Evolutionary conservation across 2,113 vertebrate genomes (phyloP).

Genomic region (Laticauda laticaudata): DNA sequence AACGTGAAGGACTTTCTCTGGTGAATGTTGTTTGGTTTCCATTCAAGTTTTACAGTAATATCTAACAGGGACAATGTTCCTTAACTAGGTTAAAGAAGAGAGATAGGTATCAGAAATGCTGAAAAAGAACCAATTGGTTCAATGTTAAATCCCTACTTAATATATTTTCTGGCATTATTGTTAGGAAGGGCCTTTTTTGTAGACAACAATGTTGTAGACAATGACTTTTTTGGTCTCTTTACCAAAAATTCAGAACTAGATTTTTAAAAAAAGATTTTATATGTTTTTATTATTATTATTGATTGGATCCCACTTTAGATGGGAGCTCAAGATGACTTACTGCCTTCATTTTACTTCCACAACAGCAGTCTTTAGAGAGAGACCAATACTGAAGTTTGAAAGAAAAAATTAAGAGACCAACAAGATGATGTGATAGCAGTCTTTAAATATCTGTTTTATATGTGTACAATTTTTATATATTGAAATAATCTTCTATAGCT

Average conservation of each 20-base stretch:
- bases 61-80: conserved; percentile 3
- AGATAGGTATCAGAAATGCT: neutral
- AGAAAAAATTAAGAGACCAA: neutral
- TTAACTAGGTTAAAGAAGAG: conserved; percentile 16
- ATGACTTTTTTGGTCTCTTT: neutral
- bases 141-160: neutral
- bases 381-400: neutral
- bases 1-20: conserved; percentile 35
- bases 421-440: neutral
- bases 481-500: neutral
- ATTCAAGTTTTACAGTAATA: conserved; percentile 7
- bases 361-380: neutral
- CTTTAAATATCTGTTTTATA: neutral
- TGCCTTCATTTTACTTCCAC: neutral
- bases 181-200: neutral
- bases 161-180: neutral
- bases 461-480: neutral
- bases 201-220: neutral
- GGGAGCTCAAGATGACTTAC: neutral
- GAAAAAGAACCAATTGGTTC: conserved; percentile 7
- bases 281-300: neutral
- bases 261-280: neutral
- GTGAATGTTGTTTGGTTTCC: conserved; percentile 31
- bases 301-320: neutral
- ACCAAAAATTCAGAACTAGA: neutral